Evolutionary conservation across 2,888 invertebrate genomes (phyloP).

Genomic region (Sesamia inferens): DNA sequence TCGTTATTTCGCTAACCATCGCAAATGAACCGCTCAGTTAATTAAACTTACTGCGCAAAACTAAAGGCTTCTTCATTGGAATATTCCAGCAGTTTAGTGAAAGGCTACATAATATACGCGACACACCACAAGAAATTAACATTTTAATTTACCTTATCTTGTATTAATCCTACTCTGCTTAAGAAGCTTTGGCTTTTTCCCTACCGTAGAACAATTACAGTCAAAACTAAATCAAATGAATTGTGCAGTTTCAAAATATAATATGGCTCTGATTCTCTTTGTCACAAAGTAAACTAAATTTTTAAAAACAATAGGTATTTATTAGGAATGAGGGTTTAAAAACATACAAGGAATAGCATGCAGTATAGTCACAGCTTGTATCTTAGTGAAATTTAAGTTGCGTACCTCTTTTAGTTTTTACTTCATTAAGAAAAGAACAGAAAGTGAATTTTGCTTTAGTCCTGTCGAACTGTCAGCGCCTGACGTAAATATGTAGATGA

Average conservation of each 20-base stretch:
- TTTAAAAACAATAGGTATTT: no score
- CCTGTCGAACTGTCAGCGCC: no score
- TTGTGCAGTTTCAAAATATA: not conserved
- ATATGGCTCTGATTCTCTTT: not conserved
- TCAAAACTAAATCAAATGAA: not conserved
- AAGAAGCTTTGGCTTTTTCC: not conserved
- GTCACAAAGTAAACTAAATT: no score
- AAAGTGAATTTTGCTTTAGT: no score
- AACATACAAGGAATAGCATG: no score
- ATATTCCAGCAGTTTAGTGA: not conserved
- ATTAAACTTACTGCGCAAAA: constrained; percentile 19
- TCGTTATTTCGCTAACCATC: constrained; percentile 38
- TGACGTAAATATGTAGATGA: no score
- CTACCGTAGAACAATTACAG: not conserved
- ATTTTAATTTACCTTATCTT: constrained; percentile 20
- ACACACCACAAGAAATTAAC: not conserved
- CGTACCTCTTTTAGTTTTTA: no score
- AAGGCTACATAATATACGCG: not conserved
- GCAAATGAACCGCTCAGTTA: constrained; percentile 29
- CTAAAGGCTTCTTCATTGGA: constrained; percentile 1
- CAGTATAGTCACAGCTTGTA: no score
- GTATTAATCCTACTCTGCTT: not conserved
- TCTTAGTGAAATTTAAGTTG: no score
- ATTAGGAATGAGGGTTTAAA: no score
- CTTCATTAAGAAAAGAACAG: no score